A percentile compares a stretch with the other conserved stretches of the same genome.
These are phyloP conservation scores for Callyntrura guangdongensis DNA, from an alignment of 2,888 invertebrate genomes.

Conservation along the genomic window DNA sequence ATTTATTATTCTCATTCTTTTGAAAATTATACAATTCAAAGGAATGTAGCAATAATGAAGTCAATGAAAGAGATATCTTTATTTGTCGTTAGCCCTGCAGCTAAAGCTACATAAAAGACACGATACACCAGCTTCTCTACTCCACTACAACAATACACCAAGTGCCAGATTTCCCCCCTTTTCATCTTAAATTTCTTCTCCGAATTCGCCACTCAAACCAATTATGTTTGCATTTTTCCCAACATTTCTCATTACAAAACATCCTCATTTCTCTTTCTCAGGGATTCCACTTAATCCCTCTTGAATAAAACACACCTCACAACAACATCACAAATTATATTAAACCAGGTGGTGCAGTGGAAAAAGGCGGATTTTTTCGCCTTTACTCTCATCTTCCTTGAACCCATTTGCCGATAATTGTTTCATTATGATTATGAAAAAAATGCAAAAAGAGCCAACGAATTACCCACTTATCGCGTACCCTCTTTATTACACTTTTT, in stretches of 20 bases:
- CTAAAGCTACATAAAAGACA: too few relatives aligned
- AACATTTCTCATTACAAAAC: not conserved
- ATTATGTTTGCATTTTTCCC: not conserved
- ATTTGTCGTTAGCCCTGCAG: too few relatives aligned
- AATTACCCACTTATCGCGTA: not conserved
- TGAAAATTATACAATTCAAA: too few relatives aligned
- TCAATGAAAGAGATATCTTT: too few relatives aligned
- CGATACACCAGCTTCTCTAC: too few relatives aligned
- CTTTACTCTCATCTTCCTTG: not conserved
- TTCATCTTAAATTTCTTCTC: constrained; percentile 13
- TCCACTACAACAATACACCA: too few relatives aligned
- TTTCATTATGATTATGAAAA: constrained; percentile 39
- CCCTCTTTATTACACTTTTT: not conserved
- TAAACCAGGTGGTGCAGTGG: not conserved
- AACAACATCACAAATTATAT: not conserved
- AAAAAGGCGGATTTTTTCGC: not conserved
- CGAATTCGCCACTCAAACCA: constrained; percentile 30
- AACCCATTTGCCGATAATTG: not conserved
- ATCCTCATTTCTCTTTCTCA: not conserved
- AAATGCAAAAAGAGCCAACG: constrained; percentile 4
- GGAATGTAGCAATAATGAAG: too few relatives aligned
- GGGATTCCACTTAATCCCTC: not conserved
- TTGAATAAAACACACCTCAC: not conserved
- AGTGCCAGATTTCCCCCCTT: not conserved
- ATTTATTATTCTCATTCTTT: too few relatives aligned